Evolutionary conservation across 2,113 vertebrate genomes (phyloP), one percentile per base, ranked within the genome.

Genomic region (Calonectris borealis): DNA sequence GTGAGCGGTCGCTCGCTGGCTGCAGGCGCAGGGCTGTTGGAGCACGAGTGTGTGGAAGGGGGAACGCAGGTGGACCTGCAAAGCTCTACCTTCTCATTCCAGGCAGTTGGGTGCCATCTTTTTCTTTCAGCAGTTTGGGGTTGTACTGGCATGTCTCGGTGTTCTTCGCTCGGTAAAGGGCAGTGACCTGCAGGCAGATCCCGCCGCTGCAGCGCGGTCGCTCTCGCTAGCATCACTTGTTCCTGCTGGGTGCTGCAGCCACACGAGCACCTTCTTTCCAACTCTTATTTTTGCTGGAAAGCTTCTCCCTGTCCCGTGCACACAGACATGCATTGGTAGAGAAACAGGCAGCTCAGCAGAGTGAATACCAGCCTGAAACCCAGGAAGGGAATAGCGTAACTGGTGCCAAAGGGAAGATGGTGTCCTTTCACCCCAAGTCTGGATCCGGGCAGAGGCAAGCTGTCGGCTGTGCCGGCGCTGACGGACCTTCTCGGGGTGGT

Each of bases 391-490:
- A 5, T 48, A 29, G 16, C 3, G 1, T 5, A 38, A 13, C 29
- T 20, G 49, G 46, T 51, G 49, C 38, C 57, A 34, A 73, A 32
- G 40, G 89, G 60, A 19, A 86, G 73, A 20, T 19, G 2, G 34
- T 24, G 26, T 8, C 21, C 31, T 12, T 54, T 82, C 25, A 14
- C 27, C 36, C 51, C 26, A 5, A 13, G 58, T 9, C 27, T 9
- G 6, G 46, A 24, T n/a, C 9, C 0, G 0, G 60, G 29, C 40
- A 57, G 55, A 85, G 36, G 22, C 3, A 3, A 78, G 13, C 27
- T 3, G 2, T 3, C 0, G 7, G 16, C 62, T 3, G 0, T 84
- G 60, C 54, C 1, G 6, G 29, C 0, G 0, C 42, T 61, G 72
- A 32, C 0, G 3, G 54, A 78, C 14, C 29, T 52, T n/a, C 60